Evolutionary conservation across 2,797 vertebrate species (phyloP).

Genomic region (Kryptopterus vitreolus): DNA sequence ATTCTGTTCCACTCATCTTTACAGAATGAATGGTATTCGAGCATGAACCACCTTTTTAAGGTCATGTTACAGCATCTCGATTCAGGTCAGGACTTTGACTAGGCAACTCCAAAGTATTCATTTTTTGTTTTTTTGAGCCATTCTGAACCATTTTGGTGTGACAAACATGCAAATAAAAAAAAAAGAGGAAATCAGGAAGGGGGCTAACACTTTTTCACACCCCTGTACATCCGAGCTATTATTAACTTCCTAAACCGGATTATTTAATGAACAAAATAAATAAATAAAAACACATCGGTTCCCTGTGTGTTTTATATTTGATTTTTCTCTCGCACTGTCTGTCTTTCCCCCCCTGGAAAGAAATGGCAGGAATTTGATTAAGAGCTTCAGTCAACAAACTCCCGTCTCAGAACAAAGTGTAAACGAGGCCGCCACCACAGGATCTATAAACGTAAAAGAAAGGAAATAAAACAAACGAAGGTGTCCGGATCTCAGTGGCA

Average conservation of each 20-base stretch:
- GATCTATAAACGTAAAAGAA: conserved; percentile 1
- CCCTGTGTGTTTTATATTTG: conserved; percentile 16
- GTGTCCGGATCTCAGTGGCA: background rate
- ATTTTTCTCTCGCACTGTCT: background rate
- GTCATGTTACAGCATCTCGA: too few relatives aligned
- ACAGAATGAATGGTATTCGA: too few relatives aligned
- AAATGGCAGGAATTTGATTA: background rate
- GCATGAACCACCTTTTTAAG: too few relatives aligned
- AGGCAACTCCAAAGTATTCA: too few relatives aligned
- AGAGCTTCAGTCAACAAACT: background rate
- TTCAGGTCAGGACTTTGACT: too few relatives aligned
- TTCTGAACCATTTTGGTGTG: too few relatives aligned
- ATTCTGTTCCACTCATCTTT: too few relatives aligned
- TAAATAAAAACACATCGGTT: background rate
- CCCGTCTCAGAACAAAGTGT: background rate
- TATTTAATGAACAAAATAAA: background rate
- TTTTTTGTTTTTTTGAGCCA: too few relatives aligned
- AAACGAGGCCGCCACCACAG: background rate
- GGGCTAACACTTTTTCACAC: too few relatives aligned
- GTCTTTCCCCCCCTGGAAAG: background rate
- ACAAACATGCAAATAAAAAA: too few relatives aligned
- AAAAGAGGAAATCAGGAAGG: too few relatives aligned
- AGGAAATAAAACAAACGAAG: background rate
- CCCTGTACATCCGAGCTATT: background rate
- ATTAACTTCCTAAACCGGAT: conserved; percentile 37